Conservation (phyloP, 2,113 vertebrate genomes). For the Deroptyus accipitrinus region DNA sequence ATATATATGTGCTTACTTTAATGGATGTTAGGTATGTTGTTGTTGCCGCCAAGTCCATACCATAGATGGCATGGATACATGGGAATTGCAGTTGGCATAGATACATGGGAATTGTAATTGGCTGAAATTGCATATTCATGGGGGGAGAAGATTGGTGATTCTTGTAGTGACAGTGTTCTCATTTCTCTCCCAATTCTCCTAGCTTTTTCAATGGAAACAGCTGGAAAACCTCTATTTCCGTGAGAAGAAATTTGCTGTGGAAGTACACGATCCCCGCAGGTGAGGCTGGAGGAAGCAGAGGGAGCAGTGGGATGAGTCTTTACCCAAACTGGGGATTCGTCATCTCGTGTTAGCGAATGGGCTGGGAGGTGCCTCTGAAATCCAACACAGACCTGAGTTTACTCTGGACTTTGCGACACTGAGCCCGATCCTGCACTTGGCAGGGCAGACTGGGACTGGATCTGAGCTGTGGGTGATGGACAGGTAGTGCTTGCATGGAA, state of each 20-base stretch:
- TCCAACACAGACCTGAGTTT: background rate
- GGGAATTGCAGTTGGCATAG: too few relatives aligned
- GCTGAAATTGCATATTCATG: background rate
- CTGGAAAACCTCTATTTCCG: conserved; percentile 98
- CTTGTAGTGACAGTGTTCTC: background rate
- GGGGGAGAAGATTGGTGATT: background rate
- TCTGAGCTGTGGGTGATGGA: background rate
- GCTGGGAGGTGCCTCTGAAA: background rate
- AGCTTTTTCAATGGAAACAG: conserved; percentile 98
- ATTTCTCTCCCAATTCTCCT: conserved; percentile 24
- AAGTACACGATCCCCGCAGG: conserved; percentile 95
- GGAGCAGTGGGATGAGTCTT: background rate
- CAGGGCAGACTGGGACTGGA: background rate
- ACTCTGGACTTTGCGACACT: background rate
- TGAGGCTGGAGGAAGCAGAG: conserved; percentile 65
- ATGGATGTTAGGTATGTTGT: background rate
- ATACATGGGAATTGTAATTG: background rate
- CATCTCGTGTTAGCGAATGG: rapidly evolving
- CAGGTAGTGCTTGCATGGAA: background rate
- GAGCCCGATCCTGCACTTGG: background rate
- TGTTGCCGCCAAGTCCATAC: background rate
- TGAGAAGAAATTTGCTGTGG: conserved; percentile 98
- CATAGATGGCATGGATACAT: background rate
- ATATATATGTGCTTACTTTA: background rate
- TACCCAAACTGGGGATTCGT: background rate